Conservation (phyloP, 1,140 invertebrate species). For the Drosophila melanogaster region Release_6_plus_ISO1_MT NT_033779.5:18402501-18403000, state of each 20-base stretch:
- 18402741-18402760: not conserved
- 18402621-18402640: not conserved
- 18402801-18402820: conserved; percentile 77
- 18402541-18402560: conserved; percentile 80
- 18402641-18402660: no score
- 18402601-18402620: conserved; percentile 12
- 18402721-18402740: no score
- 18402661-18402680: no score
- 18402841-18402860: conserved; percentile 77
- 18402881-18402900: conserved; percentile 47
- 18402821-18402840: conserved; percentile 72
- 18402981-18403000: conserved; percentile 47
- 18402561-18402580: conserved; percentile 60
- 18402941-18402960: conserved; percentile 11
- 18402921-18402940: conserved; percentile 40
- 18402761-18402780: conserved; percentile 12
- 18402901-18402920: conserved; percentile 42
- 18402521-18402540: conserved; percentile 70
- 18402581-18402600: conserved; percentile 46
- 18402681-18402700: no score
- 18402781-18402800: conserved; percentile 9
- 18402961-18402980: conserved; percentile 40
- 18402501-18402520: conserved; percentile 67
- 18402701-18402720: no score
- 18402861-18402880: conserved; percentile 48